Base-by-base conservation (phyloP, 1,140 invertebrate species). In the Drosophila prosaltans region DNA sequence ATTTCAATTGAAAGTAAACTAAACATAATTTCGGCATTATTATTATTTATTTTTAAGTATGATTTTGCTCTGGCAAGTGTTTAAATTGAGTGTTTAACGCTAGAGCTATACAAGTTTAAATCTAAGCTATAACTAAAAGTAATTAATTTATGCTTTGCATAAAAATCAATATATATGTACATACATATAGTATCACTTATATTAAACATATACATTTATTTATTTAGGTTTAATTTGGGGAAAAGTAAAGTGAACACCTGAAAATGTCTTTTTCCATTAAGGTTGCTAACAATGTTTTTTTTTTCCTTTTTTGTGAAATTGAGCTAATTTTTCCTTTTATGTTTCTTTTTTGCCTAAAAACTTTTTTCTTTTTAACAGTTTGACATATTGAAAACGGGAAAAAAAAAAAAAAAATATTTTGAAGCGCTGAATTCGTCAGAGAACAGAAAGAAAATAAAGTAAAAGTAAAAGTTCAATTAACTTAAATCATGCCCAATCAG, bases 281-380 rank as follows among this genome's bases (percentile, higher is more conserved):
- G 24, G 24, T 75, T 41, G 43, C 28, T 71, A 51, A 26, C 54
- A 30, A 26, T 55, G 32, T 67, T 30, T 9, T 59, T 43, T 70
- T 51, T 48, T 68, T 51, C 6, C 40, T 65, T 70, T 51, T 21
- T 41, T 68, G 64, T 75, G 70, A 80, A 88, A 86, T 86, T 80
- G 83, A 83, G 83, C 83, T 88, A 88, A 76, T 80, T 71, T 78
- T 77, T 85, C 60, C 48, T 74, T 78, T 74, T 86, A 58, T 74
- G 73, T 67, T 62, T 60, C 74, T 80, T 84, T 84, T 79, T 55
- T 57, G 69, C 58, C 69, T 71, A 51, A 41, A 85, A 85, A 77
- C 68, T 85, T 83, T 11, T 51, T 2, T 7, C 24, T 48, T 48
- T 69, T 41, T 69, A 83, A 74, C 72, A 86, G 78, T 69, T 80